Evolutionary conservation across 2,797 vertebrate species (phyloP).

Genomic region (Characodon lateralis): DNA sequence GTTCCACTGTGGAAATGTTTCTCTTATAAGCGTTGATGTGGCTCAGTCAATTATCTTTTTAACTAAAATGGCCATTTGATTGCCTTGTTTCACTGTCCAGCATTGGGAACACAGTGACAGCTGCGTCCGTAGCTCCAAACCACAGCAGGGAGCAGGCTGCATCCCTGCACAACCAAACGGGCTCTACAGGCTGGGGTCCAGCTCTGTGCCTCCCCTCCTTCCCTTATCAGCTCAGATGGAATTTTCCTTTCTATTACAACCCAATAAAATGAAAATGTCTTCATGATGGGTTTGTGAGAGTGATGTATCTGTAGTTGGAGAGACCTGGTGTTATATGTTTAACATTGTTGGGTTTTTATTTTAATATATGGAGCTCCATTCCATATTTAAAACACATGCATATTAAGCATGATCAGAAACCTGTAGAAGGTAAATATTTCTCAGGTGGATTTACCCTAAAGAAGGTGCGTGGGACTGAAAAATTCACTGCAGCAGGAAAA

Average conservation of each 20-base stretch:
- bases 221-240: slow-evolving; percentile 45
- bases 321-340: slow-evolving; percentile 17
- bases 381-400: background rate
- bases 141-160: slow-evolving; percentile 65
- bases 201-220: slow-evolving; percentile 44
- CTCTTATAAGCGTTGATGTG: slow-evolving; percentile 16
- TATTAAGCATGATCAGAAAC: background rate
- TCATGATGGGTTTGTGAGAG: slow-evolving; percentile 20
- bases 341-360: background rate
- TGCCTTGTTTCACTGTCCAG: slow-evolving; percentile 58
- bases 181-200: slow-evolving; percentile 61
- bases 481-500: background rate
- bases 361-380: background rate
- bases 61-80: slow-evolving; percentile 52
- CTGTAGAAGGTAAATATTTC: background rate
- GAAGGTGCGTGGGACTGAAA: background rate
- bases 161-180: slow-evolving; percentile 62
- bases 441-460: background rate
- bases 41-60: slow-evolving; percentile 31
- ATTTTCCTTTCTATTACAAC: slow-evolving; percentile 33
- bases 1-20: background rate
- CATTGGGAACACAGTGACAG: slow-evolving; percentile 65
- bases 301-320: slow-evolving; percentile 26
- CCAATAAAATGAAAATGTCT: slow-evolving; percentile 23
- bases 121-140: slow-evolving; percentile 72